Evolutionary conservation across 2,113 vertebrate genomes (phyloP).

Genomic region (Mus spicilegus): DNA sequence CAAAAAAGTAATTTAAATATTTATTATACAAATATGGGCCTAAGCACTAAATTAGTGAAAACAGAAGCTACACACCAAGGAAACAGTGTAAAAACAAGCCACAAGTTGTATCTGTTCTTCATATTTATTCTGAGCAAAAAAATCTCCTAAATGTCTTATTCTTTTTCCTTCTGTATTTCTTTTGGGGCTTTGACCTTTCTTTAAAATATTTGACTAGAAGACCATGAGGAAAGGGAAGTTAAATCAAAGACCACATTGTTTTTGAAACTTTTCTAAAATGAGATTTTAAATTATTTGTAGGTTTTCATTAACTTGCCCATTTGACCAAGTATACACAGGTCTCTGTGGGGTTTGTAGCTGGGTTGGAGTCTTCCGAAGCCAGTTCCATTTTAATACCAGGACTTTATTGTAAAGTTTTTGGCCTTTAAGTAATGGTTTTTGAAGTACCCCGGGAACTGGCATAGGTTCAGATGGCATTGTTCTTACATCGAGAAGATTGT

Average conservation of each 20-base stretch:
- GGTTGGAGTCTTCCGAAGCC: background rate
- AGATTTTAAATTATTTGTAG: conserved; percentile 45
- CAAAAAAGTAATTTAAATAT: conserved; percentile 43
- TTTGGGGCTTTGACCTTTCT: background rate
- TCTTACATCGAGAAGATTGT: conserved; percentile 30
- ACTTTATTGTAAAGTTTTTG: background rate
- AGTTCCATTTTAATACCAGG: background rate
- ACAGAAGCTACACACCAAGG: background rate
- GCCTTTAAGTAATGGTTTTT: background rate
- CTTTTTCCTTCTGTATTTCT: background rate
- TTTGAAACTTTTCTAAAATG: conserved; percentile 27
- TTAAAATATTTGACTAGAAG: conserved; percentile 31
- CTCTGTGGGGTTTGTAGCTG: background rate
- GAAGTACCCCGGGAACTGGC: background rate
- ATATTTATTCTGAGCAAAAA: background rate
- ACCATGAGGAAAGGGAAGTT: conserved; percentile 17
- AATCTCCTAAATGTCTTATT: background rate
- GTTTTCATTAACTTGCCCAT: background rate
- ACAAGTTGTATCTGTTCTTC: background rate
- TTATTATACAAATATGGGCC: conserved; percentile 14
- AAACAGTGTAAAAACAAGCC: background rate
- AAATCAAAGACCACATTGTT: background rate
- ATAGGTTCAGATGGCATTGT: background rate
- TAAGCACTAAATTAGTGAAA: conserved; percentile 11
- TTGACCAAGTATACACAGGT: background rate